These are phyloP conservation scores for Tragopan temminckii DNA, from an alignment of 2,797 vertebrate species.

Conservation along the genomic window DNA sequence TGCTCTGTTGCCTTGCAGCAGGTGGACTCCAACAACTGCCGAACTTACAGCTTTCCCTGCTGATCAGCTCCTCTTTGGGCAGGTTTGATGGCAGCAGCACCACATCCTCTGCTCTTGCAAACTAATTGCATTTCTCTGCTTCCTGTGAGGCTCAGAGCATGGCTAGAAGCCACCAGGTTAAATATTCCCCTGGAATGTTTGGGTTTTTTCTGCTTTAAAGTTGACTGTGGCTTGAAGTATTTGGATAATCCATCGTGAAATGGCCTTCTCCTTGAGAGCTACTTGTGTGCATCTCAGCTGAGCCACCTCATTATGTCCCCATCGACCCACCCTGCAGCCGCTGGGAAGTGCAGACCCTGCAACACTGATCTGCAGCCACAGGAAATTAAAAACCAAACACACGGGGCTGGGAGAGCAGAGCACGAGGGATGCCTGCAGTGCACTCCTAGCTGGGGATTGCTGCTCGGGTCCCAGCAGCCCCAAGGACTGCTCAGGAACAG, in stretches of 20 bases:
- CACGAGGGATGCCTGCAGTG: neutral
- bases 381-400: slow-evolving; percentile 54
- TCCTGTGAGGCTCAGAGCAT: accelerated
- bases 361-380: neutral
- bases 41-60: neutral
- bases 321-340: accelerated
- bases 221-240: neutral
- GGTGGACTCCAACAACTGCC: neutral
- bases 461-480: accelerated
- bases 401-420: neutral
- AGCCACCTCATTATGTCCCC: accelerated
- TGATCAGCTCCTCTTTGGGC: neutral
- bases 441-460: neutral
- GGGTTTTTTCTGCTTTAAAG: neutral
- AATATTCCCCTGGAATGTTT: neutral
- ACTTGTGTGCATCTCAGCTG: neutral
- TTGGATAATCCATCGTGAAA: neutral
- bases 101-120: neutral
- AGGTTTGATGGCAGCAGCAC: accelerated
- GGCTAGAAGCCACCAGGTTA: neutral
- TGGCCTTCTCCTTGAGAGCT: neutral
- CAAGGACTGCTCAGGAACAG: neutral
- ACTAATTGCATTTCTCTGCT: neutral
- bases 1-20: accelerated
- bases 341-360: neutral